These are phyloP conservation scores for Pygoscelis antarcticus DNA, from an alignment of 2,113 vertebrate species.

Conservation along the genomic window DNA sequence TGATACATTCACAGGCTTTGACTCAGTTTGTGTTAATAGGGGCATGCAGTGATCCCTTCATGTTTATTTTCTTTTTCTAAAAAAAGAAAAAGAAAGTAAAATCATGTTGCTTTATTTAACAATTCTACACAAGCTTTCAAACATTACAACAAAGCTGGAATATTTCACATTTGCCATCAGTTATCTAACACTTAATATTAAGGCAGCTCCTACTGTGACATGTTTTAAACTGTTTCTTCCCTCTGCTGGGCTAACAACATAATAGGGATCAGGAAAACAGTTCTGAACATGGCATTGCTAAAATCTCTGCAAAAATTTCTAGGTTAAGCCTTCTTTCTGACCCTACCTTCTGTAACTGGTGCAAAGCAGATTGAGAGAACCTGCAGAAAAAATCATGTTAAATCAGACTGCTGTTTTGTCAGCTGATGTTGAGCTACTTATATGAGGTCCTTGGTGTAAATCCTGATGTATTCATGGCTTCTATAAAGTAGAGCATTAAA, in stretches of 20 bases:
- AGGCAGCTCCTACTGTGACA: constrained; percentile 62
- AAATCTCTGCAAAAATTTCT: constrained; percentile 49
- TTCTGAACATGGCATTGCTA: constrained; percentile 34
- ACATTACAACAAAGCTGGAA: constrained; percentile 32
- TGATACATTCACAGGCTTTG: not conserved
- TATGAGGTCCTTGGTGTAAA: not conserved
- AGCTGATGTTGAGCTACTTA: constrained; percentile 23
- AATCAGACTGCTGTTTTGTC: constrained; percentile 17
- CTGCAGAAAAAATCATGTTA: constrained; percentile 50
- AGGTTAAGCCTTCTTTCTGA: constrained; percentile 46
- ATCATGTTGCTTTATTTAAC: constrained; percentile 18
- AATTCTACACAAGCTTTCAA: constrained; percentile 19
- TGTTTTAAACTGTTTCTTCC: constrained; percentile 67
- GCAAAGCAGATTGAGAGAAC: constrained; percentile 36
- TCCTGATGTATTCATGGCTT: constrained; percentile 14
- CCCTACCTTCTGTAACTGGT: constrained; percentile 33
- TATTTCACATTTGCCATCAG: constrained; percentile 59
- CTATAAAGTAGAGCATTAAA: constrained; percentile 4
- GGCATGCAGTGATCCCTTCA: not conserved
- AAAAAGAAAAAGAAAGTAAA: constrained; percentile 4
- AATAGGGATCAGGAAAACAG: constrained; percentile 67
- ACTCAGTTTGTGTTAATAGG: not conserved
- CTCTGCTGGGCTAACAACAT: constrained; percentile 70
- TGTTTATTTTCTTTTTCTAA: constrained; percentile 13
- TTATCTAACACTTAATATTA: constrained; percentile 64